phyloP scores from a whole-genome alignment of 2,888 invertebrate genomes.

The Drosophila quinaria region DNA sequence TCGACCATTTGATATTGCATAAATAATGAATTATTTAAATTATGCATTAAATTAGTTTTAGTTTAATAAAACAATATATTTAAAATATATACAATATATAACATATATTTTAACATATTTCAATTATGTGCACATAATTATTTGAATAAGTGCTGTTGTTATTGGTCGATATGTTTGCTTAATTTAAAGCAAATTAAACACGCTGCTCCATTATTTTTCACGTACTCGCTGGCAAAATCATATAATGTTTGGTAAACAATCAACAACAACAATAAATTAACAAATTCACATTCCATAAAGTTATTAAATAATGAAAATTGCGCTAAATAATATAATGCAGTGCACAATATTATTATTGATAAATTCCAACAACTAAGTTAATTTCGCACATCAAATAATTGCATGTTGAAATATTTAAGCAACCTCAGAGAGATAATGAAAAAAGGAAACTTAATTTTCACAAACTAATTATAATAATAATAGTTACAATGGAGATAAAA shows the following conservation, averaged over 20 bases:
- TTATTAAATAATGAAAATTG: slow-evolving; percentile 30
- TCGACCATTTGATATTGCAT: background rate
- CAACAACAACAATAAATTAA: slow-evolving; percentile 16
- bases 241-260: slow-evolving; percentile 28
- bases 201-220: slow-evolving; percentile 26
- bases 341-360: slow-evolving; percentile 20
- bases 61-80: background rate
- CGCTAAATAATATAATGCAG: slow-evolving; percentile 14
- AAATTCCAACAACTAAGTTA: slow-evolving; percentile 29
- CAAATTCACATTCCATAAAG: slow-evolving; percentile 28
- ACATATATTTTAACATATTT: slow-evolving; percentile 22
- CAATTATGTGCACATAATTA: slow-evolving; percentile 29
- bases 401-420: slow-evolving; percentile 54
- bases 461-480: too few relatives aligned
- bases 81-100: too few relatives aligned
- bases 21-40: slow-evolving; percentile 6
- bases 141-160: slow-evolving; percentile 19
- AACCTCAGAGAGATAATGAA: slow-evolving; percentile 27
- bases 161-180: slow-evolving; percentile 27
- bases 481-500: slow-evolving; percentile 8
- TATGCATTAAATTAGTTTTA: slow-evolving; percentile 39
- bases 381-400: slow-evolving; percentile 32
- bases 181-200: slow-evolving; percentile 48
- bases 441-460: slow-evolving; percentile 19
- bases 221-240: slow-evolving; percentile 15